Evolutionary conservation across 2,888 invertebrate genomes (phyloP).

Genomic region (Drosophila vallismaia): DNA sequence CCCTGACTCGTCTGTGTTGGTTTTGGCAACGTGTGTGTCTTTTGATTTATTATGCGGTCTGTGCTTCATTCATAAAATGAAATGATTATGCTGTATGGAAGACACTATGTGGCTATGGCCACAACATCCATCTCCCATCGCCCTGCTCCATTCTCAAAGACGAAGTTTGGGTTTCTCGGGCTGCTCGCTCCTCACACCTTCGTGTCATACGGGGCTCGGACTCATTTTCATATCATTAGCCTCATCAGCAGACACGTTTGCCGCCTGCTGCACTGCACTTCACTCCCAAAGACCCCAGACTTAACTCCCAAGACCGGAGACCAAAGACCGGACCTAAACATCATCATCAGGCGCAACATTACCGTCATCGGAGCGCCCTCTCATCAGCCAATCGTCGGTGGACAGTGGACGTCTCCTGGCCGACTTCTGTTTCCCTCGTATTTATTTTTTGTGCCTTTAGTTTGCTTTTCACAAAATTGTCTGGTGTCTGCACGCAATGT

Average conservation of each 20-base stretch:
- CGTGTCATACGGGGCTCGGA: conserved; percentile 71
- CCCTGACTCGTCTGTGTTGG: conserved; percentile 7
- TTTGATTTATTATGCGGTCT: conserved; percentile 66
- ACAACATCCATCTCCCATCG: background rate
- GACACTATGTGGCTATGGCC: conserved; percentile 7
- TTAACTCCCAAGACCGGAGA: background rate
- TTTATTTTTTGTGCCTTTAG: conserved; percentile 12
- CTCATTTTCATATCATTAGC: conserved; percentile 81
- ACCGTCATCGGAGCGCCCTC: conserved; percentile 41
- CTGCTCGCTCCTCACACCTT: conserved; percentile 42
- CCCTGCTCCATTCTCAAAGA: too few species aligned
- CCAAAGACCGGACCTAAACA: conserved; percentile 44
- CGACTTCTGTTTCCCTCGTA: conserved; percentile 61
- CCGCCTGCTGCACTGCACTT: conserved; percentile 30
- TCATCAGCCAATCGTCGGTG: conserved; percentile 56
- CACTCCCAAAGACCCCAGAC: conserved; percentile 2
- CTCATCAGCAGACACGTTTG: conserved; percentile 56
- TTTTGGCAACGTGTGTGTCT: conserved; percentile 54
- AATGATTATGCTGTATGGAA: conserved; percentile 44
- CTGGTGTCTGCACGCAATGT: conserved; percentile 69
- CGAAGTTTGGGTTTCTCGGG: background rate
- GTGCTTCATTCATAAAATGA: conserved; percentile 72
- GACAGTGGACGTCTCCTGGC: conserved; percentile 31
- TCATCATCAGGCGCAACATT: conserved; percentile 57
- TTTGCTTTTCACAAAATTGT: conserved; percentile 58